Base-by-base conservation (phyloP, 2,888 invertebrate species). In the Drosophila buzzatii region DNA sequence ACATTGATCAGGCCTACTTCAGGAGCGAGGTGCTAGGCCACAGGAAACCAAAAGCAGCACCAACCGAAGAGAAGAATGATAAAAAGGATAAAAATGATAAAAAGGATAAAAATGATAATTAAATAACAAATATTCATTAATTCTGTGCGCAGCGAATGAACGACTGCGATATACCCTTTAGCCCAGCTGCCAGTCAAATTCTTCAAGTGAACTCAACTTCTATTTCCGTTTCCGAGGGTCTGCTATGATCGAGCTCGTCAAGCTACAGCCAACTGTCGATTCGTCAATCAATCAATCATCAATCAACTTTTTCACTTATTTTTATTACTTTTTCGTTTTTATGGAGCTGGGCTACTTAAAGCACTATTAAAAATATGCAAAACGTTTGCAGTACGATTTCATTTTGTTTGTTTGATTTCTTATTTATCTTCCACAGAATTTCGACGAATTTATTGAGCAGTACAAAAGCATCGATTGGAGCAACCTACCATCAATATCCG, bases 311-410 rank as follows among this genome's bases (percentile, higher is more conserved):
- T 56, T 33, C 56, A 41, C 63, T 70, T 67, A 52, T 78, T 68
- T 73, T 64, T n/a, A n/a, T 45, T 61, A 52, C 35, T 52, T 52
- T 20, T 35, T 16, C n/a, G 14, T 42, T 33, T 62, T 33, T 18
- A 18, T 33, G 31, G 31, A 18, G 20, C 35, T 20, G 37, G 37
- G 53, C 4, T 18, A 18, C 52, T 35, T 35, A 27, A 18, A 18
- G 33, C 42, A 33, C 83, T 82, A 85, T 85, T 83, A 85, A 82
- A 84, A 90, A 85, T 90, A 84, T 84, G 84, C 89, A 82, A 84
- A 84, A 63, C 73, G 90, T 84, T 88, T 79, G 76, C n/a, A n/a
- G n/a, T n/a, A n/a, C n/a, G n/a, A n/a, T n/a, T n/a, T n/a, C n/a
- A n/a, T n/a, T n/a, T n/a, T n/a, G n/a, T n/a, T n/a, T n/a, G n/a